These are phyloP conservation scores for Spheniscus humboldti DNA, from an alignment of 2,797 vertebrate genomes.

Conservation along the genomic window DNA sequence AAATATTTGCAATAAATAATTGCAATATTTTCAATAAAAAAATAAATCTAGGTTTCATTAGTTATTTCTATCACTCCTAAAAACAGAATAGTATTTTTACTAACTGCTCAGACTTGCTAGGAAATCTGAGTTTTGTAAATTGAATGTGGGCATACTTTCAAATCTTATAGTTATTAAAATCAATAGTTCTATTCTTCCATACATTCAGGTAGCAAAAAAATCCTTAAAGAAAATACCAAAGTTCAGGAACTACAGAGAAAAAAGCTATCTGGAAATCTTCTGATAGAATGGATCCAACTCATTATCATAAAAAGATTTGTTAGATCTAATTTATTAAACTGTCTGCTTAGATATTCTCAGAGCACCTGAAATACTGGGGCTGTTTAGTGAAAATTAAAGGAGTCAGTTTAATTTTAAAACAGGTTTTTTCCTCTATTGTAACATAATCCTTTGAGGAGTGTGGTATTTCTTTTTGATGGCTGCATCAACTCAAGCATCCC, in stretches of 20 bases:
- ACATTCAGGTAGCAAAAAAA: neutral
- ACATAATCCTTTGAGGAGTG: neutral
- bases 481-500: neutral
- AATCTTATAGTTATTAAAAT: neutral
- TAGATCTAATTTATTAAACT: conserved; percentile 5
- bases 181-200: neutral
- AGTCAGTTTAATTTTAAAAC: neutral
- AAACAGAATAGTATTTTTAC: neutral
- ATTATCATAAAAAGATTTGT: neutral
- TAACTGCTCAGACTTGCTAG: neutral
- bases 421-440: neutral
- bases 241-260: neutral
- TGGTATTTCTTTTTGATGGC: neutral
- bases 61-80: neutral
- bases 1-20: neutral
- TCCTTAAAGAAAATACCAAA: neutral
- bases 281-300: neutral
- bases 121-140: neutral
- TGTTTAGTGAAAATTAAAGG: neutral
- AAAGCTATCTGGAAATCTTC: neutral
- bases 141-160: neutral
- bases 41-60: neutral
- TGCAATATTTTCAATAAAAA: neutral
- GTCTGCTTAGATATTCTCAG: neutral
- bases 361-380: neutral